Evolutionary conservation across 2,888 invertebrate genomes (phyloP).

Genomic region (Smittia sp.): DNA sequence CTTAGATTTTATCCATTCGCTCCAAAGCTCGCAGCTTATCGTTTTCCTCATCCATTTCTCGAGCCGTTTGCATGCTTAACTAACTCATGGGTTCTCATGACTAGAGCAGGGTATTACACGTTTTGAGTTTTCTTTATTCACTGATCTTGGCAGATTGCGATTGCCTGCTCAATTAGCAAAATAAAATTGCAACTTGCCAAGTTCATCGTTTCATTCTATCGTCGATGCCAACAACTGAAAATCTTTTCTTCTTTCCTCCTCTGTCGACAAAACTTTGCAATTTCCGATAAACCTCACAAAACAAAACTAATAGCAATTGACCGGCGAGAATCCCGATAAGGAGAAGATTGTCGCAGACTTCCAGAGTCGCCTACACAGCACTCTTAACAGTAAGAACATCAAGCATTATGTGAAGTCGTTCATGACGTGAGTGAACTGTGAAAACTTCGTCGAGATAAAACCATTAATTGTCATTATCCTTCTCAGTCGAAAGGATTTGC

Average conservation of each 20-base stretch:
- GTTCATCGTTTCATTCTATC: background rate
- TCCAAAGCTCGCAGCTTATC: too few species aligned
- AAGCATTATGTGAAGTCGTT: constrained; percentile 79
- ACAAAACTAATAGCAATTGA: constrained; percentile 55
- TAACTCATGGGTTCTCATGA: too few species aligned
- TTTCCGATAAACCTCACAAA: background rate
- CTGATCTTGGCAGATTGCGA: too few species aligned
- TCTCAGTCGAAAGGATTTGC: constrained; percentile 68
- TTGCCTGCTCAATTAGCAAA: background rate
- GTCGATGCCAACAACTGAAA: background rate
- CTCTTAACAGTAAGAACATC: constrained; percentile 77
- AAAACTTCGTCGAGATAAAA: background rate
- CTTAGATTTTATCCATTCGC: too few species aligned
- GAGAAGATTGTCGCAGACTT: constrained; percentile 74
- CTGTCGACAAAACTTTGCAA: background rate
- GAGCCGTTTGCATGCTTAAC: too few species aligned
- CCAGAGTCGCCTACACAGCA: constrained; percentile 69
- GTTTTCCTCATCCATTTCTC: too few species aligned
- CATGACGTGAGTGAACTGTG: constrained; percentile 65
- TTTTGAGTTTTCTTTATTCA: too few species aligned
- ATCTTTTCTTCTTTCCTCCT: background rate
- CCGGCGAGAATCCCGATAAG: constrained; percentile 63
- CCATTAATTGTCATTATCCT: background rate
- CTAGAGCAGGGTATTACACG: too few species aligned
- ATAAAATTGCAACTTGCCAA: background rate